phyloP scores from a whole-genome alignment of 2,888 invertebrate species.

The Hirtodrosophila histrioides region DNA sequence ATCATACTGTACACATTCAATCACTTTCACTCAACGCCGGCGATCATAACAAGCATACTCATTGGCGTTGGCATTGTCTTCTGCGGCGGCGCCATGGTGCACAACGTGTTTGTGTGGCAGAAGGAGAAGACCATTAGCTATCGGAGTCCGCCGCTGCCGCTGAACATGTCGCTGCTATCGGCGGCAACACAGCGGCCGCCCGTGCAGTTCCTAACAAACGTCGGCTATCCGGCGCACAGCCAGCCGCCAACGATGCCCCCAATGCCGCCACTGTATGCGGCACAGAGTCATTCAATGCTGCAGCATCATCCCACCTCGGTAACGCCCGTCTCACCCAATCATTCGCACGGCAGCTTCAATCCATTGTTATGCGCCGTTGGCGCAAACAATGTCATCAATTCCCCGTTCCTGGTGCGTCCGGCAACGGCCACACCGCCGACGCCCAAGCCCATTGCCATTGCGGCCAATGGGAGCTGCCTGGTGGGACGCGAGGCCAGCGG shows the following conservation, averaged over 20 bases:
- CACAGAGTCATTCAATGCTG: constrained; percentile 55
- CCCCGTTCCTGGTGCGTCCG: constrained; percentile 80
- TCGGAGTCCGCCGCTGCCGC: constrained; percentile 79
- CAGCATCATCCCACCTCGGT: constrained; percentile 82
- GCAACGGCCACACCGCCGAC: constrained; percentile 84
- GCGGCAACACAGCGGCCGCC: constrained; percentile 55
- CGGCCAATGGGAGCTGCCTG: constrained; percentile 52
- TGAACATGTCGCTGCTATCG: constrained; percentile 69
- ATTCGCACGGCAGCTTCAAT: constrained; percentile 84
- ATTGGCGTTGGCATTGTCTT: constrained; percentile 96
- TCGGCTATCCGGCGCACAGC: constrained; percentile 55
- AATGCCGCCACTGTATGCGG: constrained; percentile 35
- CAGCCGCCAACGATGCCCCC: constrained; percentile 3
- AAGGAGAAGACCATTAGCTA: constrained; percentile 94
- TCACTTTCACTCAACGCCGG: constrained; percentile 95
- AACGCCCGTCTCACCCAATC: constrained; percentile 84
- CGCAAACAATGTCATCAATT: constrained; percentile 61
- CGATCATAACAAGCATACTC: constrained; percentile 94
- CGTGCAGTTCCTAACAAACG: constrained; percentile 65
- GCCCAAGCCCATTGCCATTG: constrained; percentile 75
- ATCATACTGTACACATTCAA: constrained; percentile 96
- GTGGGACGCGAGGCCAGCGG: constrained; percentile 85
- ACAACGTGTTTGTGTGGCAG: constrained; percentile 97
- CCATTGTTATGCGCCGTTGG: constrained; percentile 69
- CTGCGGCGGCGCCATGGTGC: constrained; percentile 96